phyloP scores from a whole-genome alignment of 2,113 vertebrate species.

The Oryzias celebensis region DNA sequence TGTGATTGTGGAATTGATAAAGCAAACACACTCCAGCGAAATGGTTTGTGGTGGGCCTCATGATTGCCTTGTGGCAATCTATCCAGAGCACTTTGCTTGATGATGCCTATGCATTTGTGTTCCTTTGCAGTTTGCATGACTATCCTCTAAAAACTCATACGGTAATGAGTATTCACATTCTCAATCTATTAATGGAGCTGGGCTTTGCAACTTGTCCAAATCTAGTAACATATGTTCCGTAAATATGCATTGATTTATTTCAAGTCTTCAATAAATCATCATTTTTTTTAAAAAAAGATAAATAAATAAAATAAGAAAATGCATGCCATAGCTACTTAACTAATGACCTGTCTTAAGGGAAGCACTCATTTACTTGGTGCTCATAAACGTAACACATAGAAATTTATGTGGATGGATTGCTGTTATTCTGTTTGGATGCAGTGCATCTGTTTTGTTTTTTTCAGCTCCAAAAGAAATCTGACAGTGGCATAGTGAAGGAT shows the following conservation, averaged over 20 bases:
- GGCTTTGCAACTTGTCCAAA: conserved; percentile 70
- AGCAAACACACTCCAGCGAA: conserved; percentile 45
- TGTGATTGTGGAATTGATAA: conserved; percentile 77
- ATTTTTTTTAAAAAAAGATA: conserved; percentile 28
- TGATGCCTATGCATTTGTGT: conserved; percentile 73
- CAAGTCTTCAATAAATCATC: conserved; percentile 66
- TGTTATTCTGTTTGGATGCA: conserved; percentile 28
- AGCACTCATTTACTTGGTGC: conserved; percentile 60
- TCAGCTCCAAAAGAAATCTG: conserved; percentile 18
- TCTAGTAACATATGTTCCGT: conserved; percentile 75
- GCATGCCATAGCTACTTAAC: conserved; percentile 57
- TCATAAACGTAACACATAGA: conserved; percentile 60
- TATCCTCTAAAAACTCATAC: conserved; percentile 69
- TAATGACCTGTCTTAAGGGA: conserved; percentile 70
- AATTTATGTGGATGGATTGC: conserved; percentile 44
- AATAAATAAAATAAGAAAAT: conserved; percentile 45
- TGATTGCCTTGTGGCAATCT: conserved; percentile 76
- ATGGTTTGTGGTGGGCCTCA: conserved; percentile 57
- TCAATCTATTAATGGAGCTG: conserved; percentile 80
- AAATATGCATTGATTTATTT: conserved; percentile 80
- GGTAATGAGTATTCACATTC: conserved; percentile 77
- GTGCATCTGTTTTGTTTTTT: conserved; percentile 31
- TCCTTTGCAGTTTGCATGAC: conserved; percentile 76
- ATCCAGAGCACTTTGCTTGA: conserved; percentile 76
- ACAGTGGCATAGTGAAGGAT: background rate